Evolutionary conservation across 2,113 vertebrate species (phyloP).

Genomic region (Excalfactoria chinensis): DNA sequence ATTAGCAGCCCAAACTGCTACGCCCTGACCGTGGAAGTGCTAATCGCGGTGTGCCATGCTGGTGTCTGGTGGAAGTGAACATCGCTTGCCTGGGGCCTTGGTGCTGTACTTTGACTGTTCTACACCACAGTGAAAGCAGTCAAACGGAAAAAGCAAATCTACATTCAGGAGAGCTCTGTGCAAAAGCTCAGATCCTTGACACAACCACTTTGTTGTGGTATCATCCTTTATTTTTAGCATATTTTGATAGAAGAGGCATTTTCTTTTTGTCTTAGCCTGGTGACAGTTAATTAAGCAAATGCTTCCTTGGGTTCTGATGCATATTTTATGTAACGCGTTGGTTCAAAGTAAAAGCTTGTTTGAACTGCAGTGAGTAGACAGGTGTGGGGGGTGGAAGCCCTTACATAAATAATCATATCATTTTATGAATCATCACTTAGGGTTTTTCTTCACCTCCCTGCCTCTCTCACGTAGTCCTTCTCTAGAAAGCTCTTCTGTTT

Average conservation of each 20-base stretch:
- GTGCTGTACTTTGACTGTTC: not conserved
- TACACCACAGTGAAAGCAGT: not conserved
- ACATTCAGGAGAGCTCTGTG: not conserved
- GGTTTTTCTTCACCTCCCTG: not conserved
- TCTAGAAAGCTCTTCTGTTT: slow-evolving; percentile 13
- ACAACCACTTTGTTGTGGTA: not conserved
- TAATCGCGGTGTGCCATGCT: not conserved
- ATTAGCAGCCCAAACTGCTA: not conserved
- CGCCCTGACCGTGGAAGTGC: not conserved
- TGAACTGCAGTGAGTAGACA: not conserved
- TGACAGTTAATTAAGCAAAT: slow-evolving; percentile 57
- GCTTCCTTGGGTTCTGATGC: not conserved
- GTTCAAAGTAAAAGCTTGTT: slow-evolving; percentile 57
- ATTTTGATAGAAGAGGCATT: slow-evolving; percentile 19
- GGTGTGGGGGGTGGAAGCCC: not conserved
- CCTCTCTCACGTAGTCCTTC: not conserved
- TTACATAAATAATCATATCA: slow-evolving; percentile 49
- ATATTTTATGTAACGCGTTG: slow-evolving; percentile 55
- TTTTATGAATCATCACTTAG: slow-evolving; percentile 10
- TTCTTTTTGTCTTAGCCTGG: slow-evolving; percentile 24
- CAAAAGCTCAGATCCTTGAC: not conserved
- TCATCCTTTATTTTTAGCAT: slow-evolving; percentile 26
- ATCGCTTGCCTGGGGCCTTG: not conserved
- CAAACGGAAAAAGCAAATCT: not conserved
- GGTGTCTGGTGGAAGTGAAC: not conserved